Evolutionary conservation across 2,797 vertebrate species (phyloP).

Genomic region (Sphenodon punctatus): DNA sequence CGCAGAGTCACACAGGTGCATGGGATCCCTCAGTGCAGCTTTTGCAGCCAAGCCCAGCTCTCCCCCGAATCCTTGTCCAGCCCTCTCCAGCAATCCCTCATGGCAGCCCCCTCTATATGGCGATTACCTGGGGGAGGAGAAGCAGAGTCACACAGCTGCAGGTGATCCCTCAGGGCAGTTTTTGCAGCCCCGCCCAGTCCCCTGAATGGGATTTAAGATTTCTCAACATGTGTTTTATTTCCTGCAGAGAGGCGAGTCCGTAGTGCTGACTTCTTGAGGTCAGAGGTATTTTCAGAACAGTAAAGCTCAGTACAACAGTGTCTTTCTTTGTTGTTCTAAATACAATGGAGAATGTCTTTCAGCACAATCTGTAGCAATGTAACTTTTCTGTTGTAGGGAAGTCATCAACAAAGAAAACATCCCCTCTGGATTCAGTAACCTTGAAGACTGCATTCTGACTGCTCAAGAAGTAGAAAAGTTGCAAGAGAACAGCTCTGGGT

Average conservation of each 20-base stretch:
- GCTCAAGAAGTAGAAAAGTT: slow-evolving; percentile 75
- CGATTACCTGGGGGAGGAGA: too few species aligned
- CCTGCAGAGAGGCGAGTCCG: slow-evolving; percentile 14
- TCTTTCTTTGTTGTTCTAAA: not conserved
- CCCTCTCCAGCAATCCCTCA: too few species aligned
- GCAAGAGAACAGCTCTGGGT: slow-evolving; percentile 68
- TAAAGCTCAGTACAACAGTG: not conserved
- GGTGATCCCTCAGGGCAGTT: too few species aligned
- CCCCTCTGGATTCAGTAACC: slow-evolving; percentile 74
- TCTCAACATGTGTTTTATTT: not conserved
- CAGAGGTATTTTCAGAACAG: not conserved
- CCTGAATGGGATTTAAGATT: not conserved
- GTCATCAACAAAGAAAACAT: slow-evolving; percentile 92
- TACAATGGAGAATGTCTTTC: slow-evolving; percentile 25
- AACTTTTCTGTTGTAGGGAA: slow-evolving; percentile 66
- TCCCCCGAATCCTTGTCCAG: too few species aligned
- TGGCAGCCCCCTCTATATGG: too few species aligned
- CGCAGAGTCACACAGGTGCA: too few species aligned
- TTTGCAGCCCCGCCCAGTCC: too few species aligned
- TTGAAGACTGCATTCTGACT: slow-evolving; percentile 75
- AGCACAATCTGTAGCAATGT: slow-evolving; percentile 6
- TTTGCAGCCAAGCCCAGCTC: too few species aligned
- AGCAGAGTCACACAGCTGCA: too few species aligned
- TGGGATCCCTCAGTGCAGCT: too few species aligned
- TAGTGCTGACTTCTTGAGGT: slow-evolving; percentile 1